Evolutionary conservation across 2,888 invertebrate genomes (phyloP).

Genomic region (Phaedon cochleariae): DNA sequence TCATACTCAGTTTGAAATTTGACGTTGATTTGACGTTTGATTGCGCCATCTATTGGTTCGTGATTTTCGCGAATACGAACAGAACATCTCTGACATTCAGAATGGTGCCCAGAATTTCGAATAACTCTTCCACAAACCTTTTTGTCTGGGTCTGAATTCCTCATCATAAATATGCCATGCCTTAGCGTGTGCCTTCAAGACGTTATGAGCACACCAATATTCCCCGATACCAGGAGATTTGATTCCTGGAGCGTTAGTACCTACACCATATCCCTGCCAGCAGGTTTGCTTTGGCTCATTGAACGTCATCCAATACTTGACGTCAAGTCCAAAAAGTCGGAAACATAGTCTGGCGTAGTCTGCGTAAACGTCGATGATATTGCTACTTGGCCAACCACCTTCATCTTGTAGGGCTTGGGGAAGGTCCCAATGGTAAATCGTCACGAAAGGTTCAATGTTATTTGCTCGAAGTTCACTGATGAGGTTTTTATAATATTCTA

Average conservation of each 20-base stretch:
- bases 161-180: slow-evolving; percentile 71
- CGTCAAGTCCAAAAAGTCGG: slow-evolving; percentile 48
- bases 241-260: slow-evolving; percentile 54
- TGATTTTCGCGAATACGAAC: neutral
- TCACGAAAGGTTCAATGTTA: slow-evolving; percentile 66
- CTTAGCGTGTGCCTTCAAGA: slow-evolving; percentile 71
- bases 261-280: slow-evolving; percentile 40
- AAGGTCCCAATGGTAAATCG: slow-evolving; percentile 67
- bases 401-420: slow-evolving; percentile 62
- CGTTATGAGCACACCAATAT: slow-evolving; percentile 71
- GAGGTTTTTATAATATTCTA: slow-evolving; percentile 59
- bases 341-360: slow-evolving; percentile 65
- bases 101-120: no score
- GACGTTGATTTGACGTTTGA: no score
- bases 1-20: no score
- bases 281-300: slow-evolving; percentile 62
- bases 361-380: slow-evolving; percentile 54
- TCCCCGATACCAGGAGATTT: slow-evolving; percentile 63
- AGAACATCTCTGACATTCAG: neutral
- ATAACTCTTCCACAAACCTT: slow-evolving; percentile 26
- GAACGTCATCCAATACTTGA: slow-evolving; percentile 65
- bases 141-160: slow-evolving; percentile 60
- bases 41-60: no score
- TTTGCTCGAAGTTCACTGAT: slow-evolving; percentile 60
- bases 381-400: slow-evolving; percentile 17